Evolutionary conservation across 2,888 invertebrate genomes (phyloP).

Genomic region (Chironomus tentans): DNA sequence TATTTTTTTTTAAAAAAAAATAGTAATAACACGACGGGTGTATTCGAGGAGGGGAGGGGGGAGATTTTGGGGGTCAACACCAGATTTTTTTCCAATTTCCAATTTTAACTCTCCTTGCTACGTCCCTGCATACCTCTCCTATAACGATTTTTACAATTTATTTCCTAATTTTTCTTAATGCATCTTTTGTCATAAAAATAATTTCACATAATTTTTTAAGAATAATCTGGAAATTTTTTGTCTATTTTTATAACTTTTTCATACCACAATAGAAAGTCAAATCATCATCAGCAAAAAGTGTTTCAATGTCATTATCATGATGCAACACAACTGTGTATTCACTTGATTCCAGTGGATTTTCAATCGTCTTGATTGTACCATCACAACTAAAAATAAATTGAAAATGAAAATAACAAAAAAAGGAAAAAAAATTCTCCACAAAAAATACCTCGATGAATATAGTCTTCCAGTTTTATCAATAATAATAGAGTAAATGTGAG

Average conservation of each 20-base stretch:
- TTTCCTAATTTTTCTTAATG: too few relatives aligned
- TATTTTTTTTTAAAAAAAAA: too few relatives aligned
- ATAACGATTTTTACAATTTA: too few relatives aligned
- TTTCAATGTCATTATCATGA: constrained; percentile 38
- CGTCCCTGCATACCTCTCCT: too few relatives aligned
- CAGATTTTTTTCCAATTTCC: too few relatives aligned
- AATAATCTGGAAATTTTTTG: not conserved
- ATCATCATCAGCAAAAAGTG: constrained; percentile 37
- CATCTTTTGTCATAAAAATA: not conserved
- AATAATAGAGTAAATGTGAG: constrained; percentile 39
- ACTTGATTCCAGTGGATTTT: constrained; percentile 35
- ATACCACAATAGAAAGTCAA: constrained; percentile 35
- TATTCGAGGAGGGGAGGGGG: too few relatives aligned
- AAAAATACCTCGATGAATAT: constrained; percentile 34
- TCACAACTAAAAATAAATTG: constrained; percentile 34
- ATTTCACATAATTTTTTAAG: not conserved
- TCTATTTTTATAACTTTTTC: not conserved
- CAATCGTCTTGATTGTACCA: constrained; percentile 38
- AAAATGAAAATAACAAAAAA: not conserved
- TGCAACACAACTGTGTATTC: constrained; percentile 34
- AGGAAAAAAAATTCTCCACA: not conserved
- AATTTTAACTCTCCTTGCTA: too few relatives aligned
- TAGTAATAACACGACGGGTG: too few relatives aligned
- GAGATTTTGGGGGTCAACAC: too few relatives aligned
- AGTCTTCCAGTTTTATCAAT: constrained; percentile 38